These are phyloP conservation scores for Hemibagrus wyckioides DNA, from an alignment of 2,113 vertebrate genomes.

Conservation along the genomic window DNA sequence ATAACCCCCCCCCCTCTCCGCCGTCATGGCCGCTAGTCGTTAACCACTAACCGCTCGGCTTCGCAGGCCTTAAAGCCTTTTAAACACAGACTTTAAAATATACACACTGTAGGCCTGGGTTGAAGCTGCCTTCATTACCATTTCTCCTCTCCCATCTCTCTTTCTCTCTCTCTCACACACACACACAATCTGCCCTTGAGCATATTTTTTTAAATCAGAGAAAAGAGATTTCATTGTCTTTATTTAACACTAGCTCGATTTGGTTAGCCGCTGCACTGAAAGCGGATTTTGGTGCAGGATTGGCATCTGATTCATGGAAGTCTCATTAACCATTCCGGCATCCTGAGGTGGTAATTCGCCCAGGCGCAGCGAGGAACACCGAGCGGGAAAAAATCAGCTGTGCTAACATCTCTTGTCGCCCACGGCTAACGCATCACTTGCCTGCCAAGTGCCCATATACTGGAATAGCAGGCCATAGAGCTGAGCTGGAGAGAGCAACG, in stretches of 20 bases:
- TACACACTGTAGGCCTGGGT: conserved; percentile 64
- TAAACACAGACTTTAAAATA: conserved; percentile 77
- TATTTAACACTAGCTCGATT: conserved; percentile 35
- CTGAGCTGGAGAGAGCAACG: conserved; percentile 47
- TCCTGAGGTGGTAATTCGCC: conserved; percentile 65
- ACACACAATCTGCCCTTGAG: conserved; percentile 63
- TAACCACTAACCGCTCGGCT: conserved; percentile 72
- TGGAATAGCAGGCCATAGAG: conserved; percentile 51
- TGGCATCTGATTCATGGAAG: conserved; percentile 51
- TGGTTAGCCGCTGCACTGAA: conserved; percentile 34
- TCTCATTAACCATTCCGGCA: conserved; percentile 54
- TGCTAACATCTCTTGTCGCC: conserved; percentile 54
- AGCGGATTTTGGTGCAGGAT: conserved; percentile 43
- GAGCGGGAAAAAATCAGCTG: conserved; percentile 60
- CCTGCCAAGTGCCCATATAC: conserved; percentile 55
- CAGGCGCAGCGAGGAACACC: conserved; percentile 57
- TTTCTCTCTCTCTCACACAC: conserved; percentile 64
- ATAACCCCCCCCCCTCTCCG: conserved; percentile 64
- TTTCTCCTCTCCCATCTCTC: conserved; percentile 60
- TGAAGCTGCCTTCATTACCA: conserved; percentile 77
- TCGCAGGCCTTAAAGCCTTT: conserved; percentile 71
- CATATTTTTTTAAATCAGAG: conserved; percentile 61
- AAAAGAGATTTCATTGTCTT: conserved; percentile 33
- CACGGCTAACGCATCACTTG: conserved; percentile 43
- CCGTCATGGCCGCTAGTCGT: conserved; percentile 70